phyloP scores from a whole-genome alignment of 2,888 invertebrate genomes.

The Masnerella sp. region DNA sequence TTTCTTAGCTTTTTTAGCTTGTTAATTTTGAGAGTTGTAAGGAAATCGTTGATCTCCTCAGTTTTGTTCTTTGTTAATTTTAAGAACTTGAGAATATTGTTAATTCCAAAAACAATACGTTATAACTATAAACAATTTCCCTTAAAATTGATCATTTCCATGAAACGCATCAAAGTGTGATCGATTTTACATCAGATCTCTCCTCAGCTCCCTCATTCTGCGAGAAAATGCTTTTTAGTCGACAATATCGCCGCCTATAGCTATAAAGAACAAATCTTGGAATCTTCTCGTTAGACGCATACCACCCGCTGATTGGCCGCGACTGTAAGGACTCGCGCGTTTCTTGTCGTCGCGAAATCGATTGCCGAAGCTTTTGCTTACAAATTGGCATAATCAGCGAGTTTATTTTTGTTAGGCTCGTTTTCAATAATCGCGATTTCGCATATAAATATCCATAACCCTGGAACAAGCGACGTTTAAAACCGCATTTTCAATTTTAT shows the following conservation, averaged over 20 bases:
- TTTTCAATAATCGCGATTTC: constrained; percentile 20
- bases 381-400: constrained; percentile 52
- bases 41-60: no score
- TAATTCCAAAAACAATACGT: no score
- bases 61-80: no score
- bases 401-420: constrained; percentile 24
- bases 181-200: constrained; percentile 16
- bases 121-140: no score
- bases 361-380: constrained; percentile 52
- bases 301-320: constrained; percentile 69
- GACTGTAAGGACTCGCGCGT: constrained; percentile 57
- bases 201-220: constrained; percentile 21
- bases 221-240: constrained; percentile 44
- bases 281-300: constrained; percentile 70
- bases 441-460: constrained; percentile 39
- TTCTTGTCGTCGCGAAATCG: constrained; percentile 50
- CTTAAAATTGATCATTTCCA: no score
- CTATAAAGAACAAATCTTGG: constrained; percentile 66
- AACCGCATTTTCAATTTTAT: constrained; percentile 18
- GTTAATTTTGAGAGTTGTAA: no score
- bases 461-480: neutral
- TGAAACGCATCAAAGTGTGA: no score
- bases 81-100: no score
- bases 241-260: constrained; percentile 64
- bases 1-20: no score